phyloP scores from a whole-genome alignment of 2,797 vertebrate genomes.

The Caiman crocodilus region DNA sequence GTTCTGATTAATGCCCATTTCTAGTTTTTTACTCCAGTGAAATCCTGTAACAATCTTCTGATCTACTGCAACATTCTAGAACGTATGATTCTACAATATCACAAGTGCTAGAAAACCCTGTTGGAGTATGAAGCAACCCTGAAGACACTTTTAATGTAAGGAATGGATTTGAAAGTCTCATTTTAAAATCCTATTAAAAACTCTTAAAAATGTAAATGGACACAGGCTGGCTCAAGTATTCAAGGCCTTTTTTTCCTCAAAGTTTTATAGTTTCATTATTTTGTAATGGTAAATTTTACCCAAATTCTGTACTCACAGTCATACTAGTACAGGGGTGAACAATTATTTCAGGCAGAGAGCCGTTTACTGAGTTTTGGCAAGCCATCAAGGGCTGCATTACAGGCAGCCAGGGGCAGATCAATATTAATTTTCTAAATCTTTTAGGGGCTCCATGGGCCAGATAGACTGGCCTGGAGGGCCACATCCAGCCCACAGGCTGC shows the following conservation, averaged over 20 bases:
- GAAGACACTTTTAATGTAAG: conserved; percentile 52
- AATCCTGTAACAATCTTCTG: too few species aligned
- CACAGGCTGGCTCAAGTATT: conserved; percentile 26
- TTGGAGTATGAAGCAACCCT: conserved; percentile 62
- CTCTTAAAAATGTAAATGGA: conserved; percentile 49
- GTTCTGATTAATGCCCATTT: too few species aligned
- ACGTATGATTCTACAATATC: too few species aligned
- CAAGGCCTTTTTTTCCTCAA: not conserved
- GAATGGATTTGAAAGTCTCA: conserved; percentile 59
- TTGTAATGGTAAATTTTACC: fast-evolving
- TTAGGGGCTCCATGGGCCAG: conserved; percentile 33
- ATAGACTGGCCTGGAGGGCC: conserved; percentile 8
- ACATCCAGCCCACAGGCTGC: not conserved
- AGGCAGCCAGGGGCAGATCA: not conserved
- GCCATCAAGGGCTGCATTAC: too few species aligned
- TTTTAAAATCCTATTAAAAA: not conserved
- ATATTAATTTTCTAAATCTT: not conserved
- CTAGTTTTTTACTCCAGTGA: too few species aligned
- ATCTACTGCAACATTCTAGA: too few species aligned
- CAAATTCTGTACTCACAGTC: too few species aligned
- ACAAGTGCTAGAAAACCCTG: conserved; percentile 21
- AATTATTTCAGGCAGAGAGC: too few species aligned
- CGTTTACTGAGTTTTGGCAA: too few species aligned
- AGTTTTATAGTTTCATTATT: not conserved
- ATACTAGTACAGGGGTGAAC: too few species aligned